Evolutionary conservation across 2,888 invertebrate genomes (phyloP).

Genomic region (Gonocerus acuteangulatus): DNA sequence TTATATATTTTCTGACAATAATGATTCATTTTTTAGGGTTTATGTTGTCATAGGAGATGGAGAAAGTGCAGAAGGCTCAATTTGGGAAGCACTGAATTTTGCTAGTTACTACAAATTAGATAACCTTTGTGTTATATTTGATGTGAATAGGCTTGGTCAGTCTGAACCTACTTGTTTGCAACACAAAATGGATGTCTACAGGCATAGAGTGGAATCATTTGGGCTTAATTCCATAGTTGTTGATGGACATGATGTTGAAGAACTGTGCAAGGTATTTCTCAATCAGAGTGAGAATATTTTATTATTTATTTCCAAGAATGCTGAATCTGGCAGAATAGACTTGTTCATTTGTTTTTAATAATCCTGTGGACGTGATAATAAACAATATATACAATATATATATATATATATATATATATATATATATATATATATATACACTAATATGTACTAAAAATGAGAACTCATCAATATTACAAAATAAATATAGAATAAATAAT

Average conservation of each 20-base stretch:
- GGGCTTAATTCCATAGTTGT: conserved; percentile 86
- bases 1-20: too few species aligned
- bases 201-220: conserved; percentile 78
- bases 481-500: too few species aligned
- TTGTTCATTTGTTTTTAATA: too few species aligned
- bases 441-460: too few species aligned
- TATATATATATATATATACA: too few species aligned
- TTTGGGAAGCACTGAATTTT: conserved; percentile 96
- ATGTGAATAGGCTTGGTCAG: conserved; percentile 94
- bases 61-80: conserved; percentile 94
- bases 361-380: too few species aligned
- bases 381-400: too few species aligned
- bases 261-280: conserved; percentile 59
- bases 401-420: too few species aligned
- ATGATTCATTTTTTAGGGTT: conserved; percentile 56
- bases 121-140: conserved; percentile 93
- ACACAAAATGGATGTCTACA: conserved; percentile 69
- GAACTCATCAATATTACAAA: too few species aligned
- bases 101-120: conserved; percentile 90
- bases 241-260: conserved; percentile 93
- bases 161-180: conserved; percentile 90
- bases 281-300: not conserved
- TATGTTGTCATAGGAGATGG: conserved; percentile 96
- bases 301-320: not conserved
- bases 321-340: too few species aligned